Base-by-base conservation (phyloP, 1,140 invertebrate genomes). In the Aleiodes sp. region DNA sequence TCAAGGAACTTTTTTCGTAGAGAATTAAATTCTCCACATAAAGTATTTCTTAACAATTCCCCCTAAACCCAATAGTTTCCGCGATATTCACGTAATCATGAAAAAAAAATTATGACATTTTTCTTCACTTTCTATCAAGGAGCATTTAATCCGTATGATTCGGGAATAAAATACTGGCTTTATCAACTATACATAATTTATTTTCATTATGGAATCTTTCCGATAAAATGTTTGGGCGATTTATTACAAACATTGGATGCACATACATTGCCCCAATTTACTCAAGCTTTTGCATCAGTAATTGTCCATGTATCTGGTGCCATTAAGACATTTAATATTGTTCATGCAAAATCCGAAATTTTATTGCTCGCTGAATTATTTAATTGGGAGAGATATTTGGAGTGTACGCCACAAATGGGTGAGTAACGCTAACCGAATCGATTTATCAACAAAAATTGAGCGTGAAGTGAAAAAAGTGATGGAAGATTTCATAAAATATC, bases 61-160 rank as follows among this genome's bases (percentile, higher is more conserved):
- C n/a, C n/a, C n/a, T n/a, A n/a, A n/a, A n/a, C n/a, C n/a, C n/a
- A n/a, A n/a, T n/a, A n/a, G n/a, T n/a, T n/a, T n/a, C 2, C n/a
- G 12, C 14, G 12, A 10, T 4, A 43, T 16, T 43, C 14, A 14
- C 19, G n/a, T 12, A 43, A 43, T 35, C 4, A 6, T 35, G 4
- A 35, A 6, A 35, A 35, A 6, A 35, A 35, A 35, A 6, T 43
- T 4, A 16, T 43, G 1, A 43, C 14, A 43, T 43, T 43, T 35
- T 35, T 35, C n/a, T 43, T 43, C 19, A 16, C 39, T 16, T 16
- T 43, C 19, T 43, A n/a, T 16, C 39, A 43, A 43, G 39, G 39
- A n/a, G 39, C 39, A 43, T 43, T n/a, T n/a, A 43, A 43, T 43
- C 39, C 39, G 39, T 43, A 43, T 43, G 39, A 43, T 2, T n/a